Evolutionary conservation across 2,113 vertebrate species (phyloP).

Genomic region (Syngnathus scovelli): DNA sequence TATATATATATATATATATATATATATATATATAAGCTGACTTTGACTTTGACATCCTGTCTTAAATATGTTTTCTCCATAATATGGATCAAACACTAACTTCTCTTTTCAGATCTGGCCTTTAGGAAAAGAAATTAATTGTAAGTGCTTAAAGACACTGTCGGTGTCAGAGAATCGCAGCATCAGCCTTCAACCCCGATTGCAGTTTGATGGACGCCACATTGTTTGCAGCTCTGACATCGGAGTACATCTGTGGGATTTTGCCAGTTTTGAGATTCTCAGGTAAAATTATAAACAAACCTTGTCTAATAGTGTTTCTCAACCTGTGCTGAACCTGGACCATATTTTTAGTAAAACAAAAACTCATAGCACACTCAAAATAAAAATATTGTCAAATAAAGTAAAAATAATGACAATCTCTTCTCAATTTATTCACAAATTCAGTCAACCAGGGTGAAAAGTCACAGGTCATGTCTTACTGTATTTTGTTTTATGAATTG

Average conservation of each 20-base stretch:
- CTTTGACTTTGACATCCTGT: too few relatives aligned
- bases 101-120: constrained; percentile 86
- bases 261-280: constrained; percentile 93
- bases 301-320: neutral
- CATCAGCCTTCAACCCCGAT: constrained; percentile 89
- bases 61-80: neutral
- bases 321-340: neutral
- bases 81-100: neutral
- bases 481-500: too few relatives aligned
- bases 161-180: constrained; percentile 93
- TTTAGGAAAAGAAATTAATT: constrained; percentile 96
- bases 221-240: constrained; percentile 95
- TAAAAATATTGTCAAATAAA: too few relatives aligned
- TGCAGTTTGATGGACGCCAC: constrained; percentile 94
- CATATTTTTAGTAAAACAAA: too few relatives aligned
- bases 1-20: too few relatives aligned
- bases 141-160: constrained; percentile 91
- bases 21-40: too few relatives aligned
- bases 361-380: too few relatives aligned
- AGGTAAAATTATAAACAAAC: constrained; percentile 69
- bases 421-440: too few relatives aligned
- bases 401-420: too few relatives aligned
- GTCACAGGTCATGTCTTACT: too few relatives aligned
- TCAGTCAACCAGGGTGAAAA: too few relatives aligned
- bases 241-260: constrained; percentile 97